Conservation (phyloP, 2,113 vertebrate species). For the Sterna hirundo region DNA sequence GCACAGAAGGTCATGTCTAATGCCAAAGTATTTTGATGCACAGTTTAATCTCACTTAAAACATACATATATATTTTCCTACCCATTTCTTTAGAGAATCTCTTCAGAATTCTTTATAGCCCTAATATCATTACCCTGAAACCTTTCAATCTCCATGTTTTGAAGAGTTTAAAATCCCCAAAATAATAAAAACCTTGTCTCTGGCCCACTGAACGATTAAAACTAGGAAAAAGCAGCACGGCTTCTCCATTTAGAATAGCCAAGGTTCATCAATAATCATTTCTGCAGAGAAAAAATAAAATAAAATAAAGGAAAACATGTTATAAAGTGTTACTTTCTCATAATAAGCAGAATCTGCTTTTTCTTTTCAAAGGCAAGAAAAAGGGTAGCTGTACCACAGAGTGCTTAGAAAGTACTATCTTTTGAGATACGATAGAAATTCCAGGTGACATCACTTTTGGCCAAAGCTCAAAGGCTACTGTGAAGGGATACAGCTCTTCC, state of each 20-base stretch:
- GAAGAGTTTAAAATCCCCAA: background rate
- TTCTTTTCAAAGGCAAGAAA: background rate
- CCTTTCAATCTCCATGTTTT: background rate
- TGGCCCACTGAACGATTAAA: background rate
- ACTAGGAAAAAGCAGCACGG: background rate
- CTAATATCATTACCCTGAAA: background rate
- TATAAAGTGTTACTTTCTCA: background rate
- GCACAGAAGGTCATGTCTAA: background rate
- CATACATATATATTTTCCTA: background rate
- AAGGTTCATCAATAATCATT: background rate
- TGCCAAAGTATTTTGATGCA: background rate
- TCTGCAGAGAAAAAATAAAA: background rate
- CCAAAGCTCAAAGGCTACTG: slow-evolving; percentile 51
- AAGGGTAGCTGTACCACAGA: background rate
- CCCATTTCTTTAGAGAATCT: background rate
- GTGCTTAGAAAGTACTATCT: slow-evolving; percentile 13
- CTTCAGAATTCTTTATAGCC: background rate
- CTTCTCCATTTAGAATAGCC: background rate
- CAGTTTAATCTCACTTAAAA: background rate
- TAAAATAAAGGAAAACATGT: background rate
- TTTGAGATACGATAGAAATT: slow-evolving; percentile 33
- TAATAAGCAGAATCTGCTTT: background rate
- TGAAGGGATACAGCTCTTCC: slow-evolving; percentile 35
- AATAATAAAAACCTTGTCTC: background rate
- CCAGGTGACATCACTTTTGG: slow-evolving; percentile 55